Evolutionary conservation across 2,113 vertebrate genomes (phyloP), one percentile per base, ranked within the genome.

Genomic region (Stomatorhinus ivindoensis): DNA sequence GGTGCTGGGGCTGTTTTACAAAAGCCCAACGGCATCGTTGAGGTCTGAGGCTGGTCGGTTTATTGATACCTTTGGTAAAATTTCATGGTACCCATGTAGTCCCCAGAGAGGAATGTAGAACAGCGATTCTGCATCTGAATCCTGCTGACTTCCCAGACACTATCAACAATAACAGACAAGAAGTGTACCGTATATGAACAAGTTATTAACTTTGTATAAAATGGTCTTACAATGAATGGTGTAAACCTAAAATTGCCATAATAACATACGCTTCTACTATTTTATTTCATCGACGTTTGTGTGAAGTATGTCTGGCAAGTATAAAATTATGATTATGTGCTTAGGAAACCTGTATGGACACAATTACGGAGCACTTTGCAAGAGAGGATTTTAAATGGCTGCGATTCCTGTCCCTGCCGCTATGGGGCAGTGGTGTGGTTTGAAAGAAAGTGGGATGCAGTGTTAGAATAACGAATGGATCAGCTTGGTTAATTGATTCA

Each of bases 341-440:
- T 44, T 42, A 42, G 27, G 39, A 24, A 11, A 48, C 55, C 39
- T 47, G 11, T 3, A 39, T 13, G 39, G 19, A 6, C 42, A 44
- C 58, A 15, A 27, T n/a, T n/a, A n/a, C n/a, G 3, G 19, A 21
- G 39, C 39, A 61, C 39, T 15, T 46, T 17, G 42, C 35, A 69
- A 35, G 58, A 10, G 8, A 69, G n/a, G n/a, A 24, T 46, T 47
- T 83, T 44, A 44, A 42, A 44, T 9, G 13, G 85, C 2, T 53
- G 65, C 15, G 76, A 55, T 83, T 17, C 48, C 31, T 39, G 9
- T 35, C 48, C 8, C 65, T 31, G 69, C 31, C 88, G 80, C 88
- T 89, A 55, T 51, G 88, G 42, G 88, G 88, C 73, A 89, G 88
- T 89, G 47, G 50, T 24, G 88, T 35, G 46, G 27, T 76, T 80